Evolutionary conservation across 2,888 invertebrate species (phyloP).

Genomic region (Thyatira batis): DNA sequence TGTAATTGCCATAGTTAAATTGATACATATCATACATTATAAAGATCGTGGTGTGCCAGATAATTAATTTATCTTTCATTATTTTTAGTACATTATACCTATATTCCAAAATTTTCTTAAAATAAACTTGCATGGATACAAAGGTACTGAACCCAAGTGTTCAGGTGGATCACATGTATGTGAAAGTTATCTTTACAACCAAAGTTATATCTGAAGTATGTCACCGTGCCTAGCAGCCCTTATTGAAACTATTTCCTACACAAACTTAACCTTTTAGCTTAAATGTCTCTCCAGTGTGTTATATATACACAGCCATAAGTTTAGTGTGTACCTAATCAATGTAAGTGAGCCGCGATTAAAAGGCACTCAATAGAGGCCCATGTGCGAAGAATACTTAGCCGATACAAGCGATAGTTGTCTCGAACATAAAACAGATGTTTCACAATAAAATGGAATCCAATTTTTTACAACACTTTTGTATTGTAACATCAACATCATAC

Average conservation of each 20-base stretch:
- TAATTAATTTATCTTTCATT: too few species aligned
- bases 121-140: too few species aligned
- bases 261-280: neutral
- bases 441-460: slow-evolving; percentile 36
- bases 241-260: neutral
- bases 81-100: too few species aligned
- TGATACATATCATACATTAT: too few species aligned
- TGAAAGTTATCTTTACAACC: neutral
- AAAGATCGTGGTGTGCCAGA: too few species aligned
- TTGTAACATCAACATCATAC: slow-evolving; percentile 10
- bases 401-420: slow-evolving; percentile 47
- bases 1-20: too few species aligned
- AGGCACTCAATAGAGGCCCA: slow-evolving; percentile 58
- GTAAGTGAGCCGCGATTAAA: slow-evolving; percentile 59
- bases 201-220: slow-evolving; percentile 5
- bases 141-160: too few species aligned
- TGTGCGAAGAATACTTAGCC: slow-evolving; percentile 56
- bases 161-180: too few species aligned
- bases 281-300: neutral
- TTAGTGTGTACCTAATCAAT: slow-evolving; percentile 43
- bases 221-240: slow-evolving; percentile 11
- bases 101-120: too few species aligned
- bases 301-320: slow-evolving; percentile 9
- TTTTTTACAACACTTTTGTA: slow-evolving; percentile 38
- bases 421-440: slow-evolving; percentile 62